Conservation (phyloP, 92 coral and sea anemone genomes). For the Nematostella vectensis region DNA sequence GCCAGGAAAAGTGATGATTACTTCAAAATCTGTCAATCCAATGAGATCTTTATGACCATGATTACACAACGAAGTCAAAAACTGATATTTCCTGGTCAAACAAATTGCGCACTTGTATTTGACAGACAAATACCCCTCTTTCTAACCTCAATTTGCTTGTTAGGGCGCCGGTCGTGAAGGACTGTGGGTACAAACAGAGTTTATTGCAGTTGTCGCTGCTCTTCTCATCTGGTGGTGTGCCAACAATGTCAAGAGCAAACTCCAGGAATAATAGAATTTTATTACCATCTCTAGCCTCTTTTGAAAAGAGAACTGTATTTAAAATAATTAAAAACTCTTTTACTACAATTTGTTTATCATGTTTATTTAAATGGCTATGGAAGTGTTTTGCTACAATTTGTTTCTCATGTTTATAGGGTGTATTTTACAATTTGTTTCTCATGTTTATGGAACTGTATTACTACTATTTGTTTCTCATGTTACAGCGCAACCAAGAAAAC, state of each 20-base stretch:
- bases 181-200: constrained; percentile 95
- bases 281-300: constrained; percentile 6
- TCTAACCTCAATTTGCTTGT: neutral
- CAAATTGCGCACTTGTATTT: too few species aligned
- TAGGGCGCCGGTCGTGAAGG: constrained; percentile 99
- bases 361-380: neutral
- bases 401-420: too few species aligned
- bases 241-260: constrained; percentile 83
- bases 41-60: constrained; percentile 23
- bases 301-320: constrained; percentile 20
- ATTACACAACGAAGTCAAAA: neutral
- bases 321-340: constrained; percentile 10
- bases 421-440: too few species aligned
- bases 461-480: too few species aligned
- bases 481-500: too few species aligned
- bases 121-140: too few species aligned
- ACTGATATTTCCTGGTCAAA: too few species aligned
- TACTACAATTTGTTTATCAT: neutral
- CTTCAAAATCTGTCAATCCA: constrained; percentile 98
- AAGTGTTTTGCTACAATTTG: neutral
- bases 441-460: too few species aligned
- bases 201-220: constrained; percentile 91
- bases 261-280: constrained; percentile 71
- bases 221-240: constrained; percentile 99
- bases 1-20: constrained; percentile 79